Conservation (phyloP, 1,140 invertebrate species). For the Heliconius himera region DNA sequence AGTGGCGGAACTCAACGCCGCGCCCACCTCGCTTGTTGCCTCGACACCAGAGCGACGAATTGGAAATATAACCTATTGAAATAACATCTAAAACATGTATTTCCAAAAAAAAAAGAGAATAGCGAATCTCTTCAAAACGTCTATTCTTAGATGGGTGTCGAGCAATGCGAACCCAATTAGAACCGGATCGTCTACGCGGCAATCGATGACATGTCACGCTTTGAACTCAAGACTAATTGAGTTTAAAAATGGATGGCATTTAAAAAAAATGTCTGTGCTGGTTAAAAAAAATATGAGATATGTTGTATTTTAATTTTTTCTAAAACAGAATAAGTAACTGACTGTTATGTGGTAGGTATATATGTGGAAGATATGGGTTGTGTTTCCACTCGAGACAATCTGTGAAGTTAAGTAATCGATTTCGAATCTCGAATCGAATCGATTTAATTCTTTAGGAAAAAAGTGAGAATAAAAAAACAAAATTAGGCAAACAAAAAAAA, state of each 20-base stretch:
- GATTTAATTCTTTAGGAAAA: not conserved
- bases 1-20: too few relatives aligned
- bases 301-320: too few relatives aligned
- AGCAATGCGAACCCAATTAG: constrained; percentile 42
- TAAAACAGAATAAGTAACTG: not conserved
- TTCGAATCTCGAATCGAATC: too few relatives aligned
- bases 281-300: not conserved
- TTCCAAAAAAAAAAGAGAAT: not conserved
- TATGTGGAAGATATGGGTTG: too few relatives aligned
- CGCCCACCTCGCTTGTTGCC: too few relatives aligned
- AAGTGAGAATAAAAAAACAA: not conserved
- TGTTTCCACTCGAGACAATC: too few relatives aligned
- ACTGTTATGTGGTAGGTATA: not conserved
- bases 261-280: not conserved
- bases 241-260: constrained; percentile 5
- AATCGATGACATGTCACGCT: constrained; percentile 36
- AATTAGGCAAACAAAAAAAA: not conserved
- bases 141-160: constrained; percentile 34
- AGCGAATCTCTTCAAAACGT: constrained; percentile 3
- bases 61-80: not conserved
- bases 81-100: not conserved
- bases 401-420: too few relatives aligned
- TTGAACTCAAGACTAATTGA: constrained; percentile 32
- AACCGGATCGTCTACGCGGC: constrained; percentile 32
- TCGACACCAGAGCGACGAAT: too few relatives aligned